Percentiles rank a stretch among this genome's conserved stretches.
These are phyloP conservation scores for Nannoperca australis DNA, from an alignment of 2,797 vertebrate genomes.

Conservation along the genomic window DNA sequence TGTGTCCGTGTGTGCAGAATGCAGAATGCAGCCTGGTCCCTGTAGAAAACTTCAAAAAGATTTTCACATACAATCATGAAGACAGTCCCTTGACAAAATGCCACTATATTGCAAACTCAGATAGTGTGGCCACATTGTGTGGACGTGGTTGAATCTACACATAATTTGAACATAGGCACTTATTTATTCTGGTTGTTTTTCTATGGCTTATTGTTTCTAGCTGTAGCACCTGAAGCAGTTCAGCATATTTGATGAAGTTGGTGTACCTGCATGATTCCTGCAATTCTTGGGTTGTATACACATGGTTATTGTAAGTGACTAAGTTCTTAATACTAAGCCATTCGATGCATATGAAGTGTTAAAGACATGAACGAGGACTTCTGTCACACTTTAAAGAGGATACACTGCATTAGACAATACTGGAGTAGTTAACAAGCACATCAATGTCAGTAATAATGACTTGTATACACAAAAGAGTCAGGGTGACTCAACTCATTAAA, in stretches of 20 bases:
- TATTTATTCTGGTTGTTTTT: conserved; percentile 21
- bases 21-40: conserved; percentile 12
- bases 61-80: conserved; percentile 25
- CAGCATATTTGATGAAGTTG: too few relatives aligned
- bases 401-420: conserved; percentile 22
- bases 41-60: conserved; percentile 13
- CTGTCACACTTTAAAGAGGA: conserved; percentile 13
- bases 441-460: conserved; percentile 69
- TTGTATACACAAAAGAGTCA: conserved; percentile 64
- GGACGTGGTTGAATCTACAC: neutral
- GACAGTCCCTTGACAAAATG: neutral
- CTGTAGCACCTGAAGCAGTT: too few relatives aligned
- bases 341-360: conserved; percentile 1
- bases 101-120: neutral
- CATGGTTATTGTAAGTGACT: too few relatives aligned
- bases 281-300: too few relatives aligned
- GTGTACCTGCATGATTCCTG: too few relatives aligned
- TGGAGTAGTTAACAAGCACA: conserved; percentile 60
- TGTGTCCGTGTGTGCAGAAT: conserved; percentile 7
- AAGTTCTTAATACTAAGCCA: conserved; percentile 11
- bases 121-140: neutral
- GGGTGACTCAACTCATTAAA: conserved; percentile 73
- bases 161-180: neutral
- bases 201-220: too few relatives aligned
- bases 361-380: conserved; percentile 8